Base-by-base conservation (phyloP, 2,797 vertebrate species). In the Meda fulgida region DNA sequence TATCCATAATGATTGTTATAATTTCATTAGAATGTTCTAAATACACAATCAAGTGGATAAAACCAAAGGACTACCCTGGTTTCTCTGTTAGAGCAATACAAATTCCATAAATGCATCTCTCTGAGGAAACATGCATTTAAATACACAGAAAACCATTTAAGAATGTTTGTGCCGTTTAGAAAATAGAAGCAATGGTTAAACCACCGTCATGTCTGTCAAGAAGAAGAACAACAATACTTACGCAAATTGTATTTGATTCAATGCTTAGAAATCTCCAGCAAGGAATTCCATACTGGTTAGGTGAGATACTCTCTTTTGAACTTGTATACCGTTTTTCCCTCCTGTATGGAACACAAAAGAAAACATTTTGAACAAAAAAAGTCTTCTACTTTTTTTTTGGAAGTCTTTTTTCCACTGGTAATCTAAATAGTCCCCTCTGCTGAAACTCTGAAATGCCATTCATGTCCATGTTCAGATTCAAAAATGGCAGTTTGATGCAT, bases 181-280 rank as follows among this genome's bases (percentile, higher is more conserved):
- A 58, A 18, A 14, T 48, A 46, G 36, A 60, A 60, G 67, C 34
- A 51, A 63, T 31, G 71, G n/a, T 70, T 79, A 73, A 82, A 85
- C 73, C 86, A 75, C 34, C n/a, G 48, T 40, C 16, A 53, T 66
- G 65, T 71, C 80, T 21, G 29, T 78, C 38, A 46, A 29, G 23
- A 10, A 77, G 26, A 43, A 55, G 26, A 43, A 55, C 65, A 79
- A 73, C 73, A 38, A 82, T 85, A 79, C 9, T n/a, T 26, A 48
- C 43, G 23, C 46, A 58, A 66, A 48, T 66, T 29, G 66, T 60
- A 51, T 66, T 58, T 5, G 29, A 55, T 60, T 63, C 29, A 36
- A 23, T 76, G 48, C 48, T 76, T 36, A 36, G 9, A 70, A 69
- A 60, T 69, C 19, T 60, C 31, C 36, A 78, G 14, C 51, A 78